Evolutionary conservation across 2,888 invertebrate genomes (phyloP), one percentile per base, ranked within the genome.

Genomic region (Acronicta alni): DNA sequence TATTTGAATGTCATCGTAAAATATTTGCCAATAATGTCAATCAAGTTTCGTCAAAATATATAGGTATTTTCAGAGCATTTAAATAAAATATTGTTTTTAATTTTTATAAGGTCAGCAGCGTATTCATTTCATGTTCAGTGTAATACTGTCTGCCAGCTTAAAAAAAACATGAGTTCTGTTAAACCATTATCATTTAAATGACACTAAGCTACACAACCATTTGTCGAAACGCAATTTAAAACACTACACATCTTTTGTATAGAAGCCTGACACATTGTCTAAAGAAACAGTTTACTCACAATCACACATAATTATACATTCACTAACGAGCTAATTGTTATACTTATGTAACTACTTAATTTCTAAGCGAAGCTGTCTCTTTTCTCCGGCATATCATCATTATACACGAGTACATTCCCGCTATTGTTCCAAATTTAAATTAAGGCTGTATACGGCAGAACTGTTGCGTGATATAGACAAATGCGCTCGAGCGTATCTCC

Each of bases 301-400:
- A 70, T 60, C 70, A 69, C 61, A 68, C 61, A 64, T 65, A 64
- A 70, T 79, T 76, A 75, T 63, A 54, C 66, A 71, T 55, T 55
- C 67, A 71, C 73, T 73, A 78, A 71, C 68, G 58, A 79, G 77
- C 66, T 79, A 74, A 79, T 80, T 75, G 71, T 79, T 77, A 80
- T 68, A 75, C 66, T 88, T 88, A 79, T 74, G 72, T 75, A 86
- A 88, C 41, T 68, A 61, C 72, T 73, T 83, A 83, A 86, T 88
- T 80, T 83, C 83, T 77, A 80, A 73, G 59, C 46, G 75, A 74
- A 83, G 82, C 80, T 79, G 82, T 86, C 84, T 85, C 82, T 86
- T 85, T 88, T 86, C 85, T 79, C 82, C 74, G 67, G 67, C 58
- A 74, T 75, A 81, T 77, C 60, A 53, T 62, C 38, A 65, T 75